Conservation (phyloP, 2,797 vertebrate species). For the Peromyscus aztecus region DNA sequence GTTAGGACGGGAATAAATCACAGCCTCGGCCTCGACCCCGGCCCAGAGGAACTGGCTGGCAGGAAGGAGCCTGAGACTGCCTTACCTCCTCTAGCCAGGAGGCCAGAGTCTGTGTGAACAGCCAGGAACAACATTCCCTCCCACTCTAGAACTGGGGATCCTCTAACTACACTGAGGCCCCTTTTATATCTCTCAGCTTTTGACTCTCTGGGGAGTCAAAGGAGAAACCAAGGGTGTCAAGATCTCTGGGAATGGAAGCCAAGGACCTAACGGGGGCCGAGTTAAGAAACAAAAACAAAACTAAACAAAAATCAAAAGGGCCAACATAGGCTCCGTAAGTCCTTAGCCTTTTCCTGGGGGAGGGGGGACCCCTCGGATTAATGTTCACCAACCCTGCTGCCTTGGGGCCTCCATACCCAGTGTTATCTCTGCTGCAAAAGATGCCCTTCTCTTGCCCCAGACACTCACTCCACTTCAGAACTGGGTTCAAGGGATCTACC, state of each 20-base stretch:
- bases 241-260: not conserved
- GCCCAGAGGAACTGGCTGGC: not conserved
- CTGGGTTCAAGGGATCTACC: not conserved
- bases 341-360: not conserved
- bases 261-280: not conserved
- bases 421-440: not conserved
- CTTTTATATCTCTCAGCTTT: not conserved
- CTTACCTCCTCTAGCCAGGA: not conserved
- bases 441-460: constrained; percentile 1
- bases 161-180: not conserved
- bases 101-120: not conserved
- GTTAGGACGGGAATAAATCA: constrained; percentile 71
- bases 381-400: not conserved
- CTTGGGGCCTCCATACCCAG: not conserved
- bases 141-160: not conserved
- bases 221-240: not conserved
- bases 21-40: constrained; percentile 27
- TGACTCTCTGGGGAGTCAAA: not conserved
- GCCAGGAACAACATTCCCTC: not conserved
- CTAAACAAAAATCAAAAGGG: not conserved
- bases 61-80: not conserved
- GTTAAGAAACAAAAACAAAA: not conserved
- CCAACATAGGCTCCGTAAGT: too few species aligned
- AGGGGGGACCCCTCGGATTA: not conserved
- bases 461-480: not conserved